These are phyloP conservation scores for Pterois miles DNA, from an alignment of 2,797 vertebrate species.

Conservation along the genomic window DNA sequence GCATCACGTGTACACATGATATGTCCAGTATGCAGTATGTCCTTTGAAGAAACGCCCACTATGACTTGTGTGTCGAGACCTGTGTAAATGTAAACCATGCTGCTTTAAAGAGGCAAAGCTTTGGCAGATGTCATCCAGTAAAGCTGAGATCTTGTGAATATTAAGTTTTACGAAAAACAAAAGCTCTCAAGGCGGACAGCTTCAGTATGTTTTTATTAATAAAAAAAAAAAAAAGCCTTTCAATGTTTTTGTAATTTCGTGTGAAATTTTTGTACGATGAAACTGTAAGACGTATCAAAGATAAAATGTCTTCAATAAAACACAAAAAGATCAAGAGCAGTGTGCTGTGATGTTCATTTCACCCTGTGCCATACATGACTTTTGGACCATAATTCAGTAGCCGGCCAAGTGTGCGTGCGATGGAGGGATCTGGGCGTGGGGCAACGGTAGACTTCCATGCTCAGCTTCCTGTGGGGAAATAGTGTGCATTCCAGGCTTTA, in stretches of 20 bases:
- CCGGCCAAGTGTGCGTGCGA: slow-evolving; percentile 40
- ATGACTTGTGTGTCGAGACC: slow-evolving; percentile 65
- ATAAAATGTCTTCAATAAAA: slow-evolving; percentile 71
- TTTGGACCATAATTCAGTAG: slow-evolving; percentile 20
- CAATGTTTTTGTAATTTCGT: slow-evolving; percentile 73
- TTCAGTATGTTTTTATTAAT: slow-evolving; percentile 41
- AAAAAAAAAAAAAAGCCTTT: slow-evolving; percentile 28
- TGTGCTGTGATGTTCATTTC: background rate
- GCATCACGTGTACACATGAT: slow-evolving; percentile 31
- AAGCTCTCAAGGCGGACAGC: slow-evolving; percentile 60
- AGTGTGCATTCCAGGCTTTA: slow-evolving; percentile 78
- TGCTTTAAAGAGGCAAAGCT: slow-evolving; percentile 65
- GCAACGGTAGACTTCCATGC: slow-evolving; percentile 66
- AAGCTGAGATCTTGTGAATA: slow-evolving; percentile 63
- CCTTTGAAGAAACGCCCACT: slow-evolving; percentile 61
- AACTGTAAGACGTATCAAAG: slow-evolving; percentile 55
- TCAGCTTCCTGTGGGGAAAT: slow-evolving; percentile 81
- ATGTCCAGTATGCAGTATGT: slow-evolving; percentile 19
- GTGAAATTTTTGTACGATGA: slow-evolving; percentile 67
- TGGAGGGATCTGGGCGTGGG: slow-evolving; percentile 72
- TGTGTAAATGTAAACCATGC: slow-evolving; percentile 76
- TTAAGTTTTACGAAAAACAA: slow-evolving; percentile 43
- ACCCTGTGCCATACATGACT: background rate
- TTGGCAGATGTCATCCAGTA: slow-evolving; percentile 39
- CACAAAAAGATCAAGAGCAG: slow-evolving; percentile 15